A percentile compares a stretch with the other conserved stretches of the same genome.
These are phyloP conservation scores for Heliopora coerulea DNA, from an alignment of 92 coral and sea anemone genomes.

Conservation along the genomic window DNA sequence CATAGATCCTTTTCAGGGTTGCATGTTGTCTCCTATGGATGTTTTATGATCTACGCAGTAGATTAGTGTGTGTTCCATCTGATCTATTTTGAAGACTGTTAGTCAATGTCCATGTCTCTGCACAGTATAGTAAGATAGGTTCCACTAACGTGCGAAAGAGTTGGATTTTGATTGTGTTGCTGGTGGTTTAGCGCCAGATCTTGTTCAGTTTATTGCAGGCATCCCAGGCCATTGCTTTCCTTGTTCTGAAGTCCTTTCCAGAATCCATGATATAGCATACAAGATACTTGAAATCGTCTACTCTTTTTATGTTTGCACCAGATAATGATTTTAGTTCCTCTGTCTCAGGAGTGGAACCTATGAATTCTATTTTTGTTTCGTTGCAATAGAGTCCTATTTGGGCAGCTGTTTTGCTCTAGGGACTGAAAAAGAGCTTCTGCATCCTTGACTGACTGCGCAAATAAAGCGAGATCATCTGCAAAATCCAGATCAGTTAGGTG, in stretches of 20 bases:
- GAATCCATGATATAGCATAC: slow-evolving; percentile 47
- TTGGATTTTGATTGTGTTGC: slow-evolving; percentile 14
- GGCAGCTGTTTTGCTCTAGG: slow-evolving; percentile 18
- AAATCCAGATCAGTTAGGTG: background rate
- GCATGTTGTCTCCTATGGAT: slow-evolving; percentile 19
- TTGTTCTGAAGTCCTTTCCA: slow-evolving; percentile 40
- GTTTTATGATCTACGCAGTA: slow-evolving; percentile 30
- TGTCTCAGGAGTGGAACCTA: background rate
- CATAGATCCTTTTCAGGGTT: slow-evolving; percentile 16
- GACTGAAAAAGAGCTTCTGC: slow-evolving; percentile 28
- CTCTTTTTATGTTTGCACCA: background rate
- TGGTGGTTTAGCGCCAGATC: slow-evolving; percentile 13
- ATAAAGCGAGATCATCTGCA: background rate
- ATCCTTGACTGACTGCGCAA: background rate
- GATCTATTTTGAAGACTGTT: background rate
- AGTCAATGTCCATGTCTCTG: slow-evolving; percentile 31
- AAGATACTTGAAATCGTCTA: slow-evolving; percentile 16
- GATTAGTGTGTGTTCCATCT: slow-evolving; percentile 19
- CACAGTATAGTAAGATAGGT: slow-evolving; percentile 23
- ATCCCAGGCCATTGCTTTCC: slow-evolving; percentile 44
- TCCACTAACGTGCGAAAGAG: slow-evolving; percentile 7
- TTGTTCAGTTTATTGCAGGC: slow-evolving; percentile 41
- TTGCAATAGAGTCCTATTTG: slow-evolving; percentile 31
- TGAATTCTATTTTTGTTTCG: slow-evolving; percentile 32
- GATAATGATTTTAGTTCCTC: too few relatives aligned